phyloP scores from a whole-genome alignment of 2,797 vertebrate species.

The Pseudomugil gertrudae region DNA sequence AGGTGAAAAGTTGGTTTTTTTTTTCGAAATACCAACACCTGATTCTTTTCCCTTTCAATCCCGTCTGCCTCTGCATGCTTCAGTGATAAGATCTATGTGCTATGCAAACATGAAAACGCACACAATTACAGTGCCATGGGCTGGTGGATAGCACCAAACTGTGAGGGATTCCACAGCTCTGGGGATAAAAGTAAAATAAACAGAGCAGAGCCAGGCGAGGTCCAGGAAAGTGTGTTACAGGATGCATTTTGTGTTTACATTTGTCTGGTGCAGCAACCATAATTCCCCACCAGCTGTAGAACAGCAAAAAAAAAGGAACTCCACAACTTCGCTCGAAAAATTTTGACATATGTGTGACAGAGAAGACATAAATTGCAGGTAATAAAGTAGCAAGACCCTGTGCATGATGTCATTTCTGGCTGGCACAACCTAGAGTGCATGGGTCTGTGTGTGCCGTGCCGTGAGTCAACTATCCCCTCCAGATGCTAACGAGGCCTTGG shows the following conservation, averaged over 20 bases:
- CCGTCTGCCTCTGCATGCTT: background rate
- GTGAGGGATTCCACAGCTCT: slow-evolving; percentile 13
- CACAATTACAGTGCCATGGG: slow-evolving; percentile 1
- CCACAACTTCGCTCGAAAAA: slow-evolving; percentile 4
- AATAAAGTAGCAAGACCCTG: slow-evolving; percentile 30
- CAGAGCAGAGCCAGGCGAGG: background rate
- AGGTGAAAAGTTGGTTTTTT: slow-evolving; percentile 38
- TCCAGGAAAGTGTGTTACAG: slow-evolving; percentile 11
- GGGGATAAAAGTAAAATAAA: slow-evolving; percentile 3
- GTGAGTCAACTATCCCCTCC: slow-evolving; percentile 31
- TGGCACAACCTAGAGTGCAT: slow-evolving; percentile 25
- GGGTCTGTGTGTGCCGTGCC: slow-evolving; percentile 13
- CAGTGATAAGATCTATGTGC: background rate
- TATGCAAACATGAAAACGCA: slow-evolving; percentile 10
- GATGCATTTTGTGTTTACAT: slow-evolving; percentile 4
- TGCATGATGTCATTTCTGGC: slow-evolving; percentile 13
- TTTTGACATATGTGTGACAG: slow-evolving; percentile 42
- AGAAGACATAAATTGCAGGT: slow-evolving; percentile 45
- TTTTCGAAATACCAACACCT: slow-evolving; percentile 35
- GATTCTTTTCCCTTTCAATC: slow-evolving; percentile 25
- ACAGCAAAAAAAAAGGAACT: background rate
- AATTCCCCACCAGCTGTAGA: background rate
- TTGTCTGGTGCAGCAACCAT: background rate
- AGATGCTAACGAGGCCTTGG: slow-evolving; percentile 58
- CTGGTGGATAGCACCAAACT: slow-evolving; percentile 6